Conservation (phyloP, 2,797 vertebrate genomes). For the Neosilurus hyrtlii region DNA sequence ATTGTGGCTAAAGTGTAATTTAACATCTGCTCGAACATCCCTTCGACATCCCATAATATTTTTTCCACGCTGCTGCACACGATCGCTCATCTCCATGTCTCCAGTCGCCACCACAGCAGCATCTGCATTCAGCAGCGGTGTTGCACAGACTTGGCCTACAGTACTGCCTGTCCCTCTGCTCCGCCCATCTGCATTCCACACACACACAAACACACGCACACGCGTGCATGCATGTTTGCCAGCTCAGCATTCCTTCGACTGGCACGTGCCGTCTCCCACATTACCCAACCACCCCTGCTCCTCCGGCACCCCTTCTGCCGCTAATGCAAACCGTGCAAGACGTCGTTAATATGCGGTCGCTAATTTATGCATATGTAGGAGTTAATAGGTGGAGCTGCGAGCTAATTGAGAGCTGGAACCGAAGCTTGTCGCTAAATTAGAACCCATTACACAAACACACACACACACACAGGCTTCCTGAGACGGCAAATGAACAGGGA, state of each 20-base stretch:
- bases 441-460: constrained; percentile 66
- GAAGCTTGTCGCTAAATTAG: constrained; percentile 67
- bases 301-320: constrained; percentile 47
- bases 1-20: not conserved
- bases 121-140: constrained; percentile 47
- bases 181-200: constrained; percentile 56
- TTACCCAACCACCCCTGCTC: constrained; percentile 10
- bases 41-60: constrained; percentile 26
- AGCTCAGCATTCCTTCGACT: constrained; percentile 17
- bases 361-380: constrained; percentile 66
- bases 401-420: constrained; percentile 71
- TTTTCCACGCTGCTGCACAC: constrained; percentile 16
- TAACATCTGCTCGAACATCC: constrained; percentile 70
- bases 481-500: constrained; percentile 46
- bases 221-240: constrained; percentile 13
- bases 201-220: constrained; percentile 31
- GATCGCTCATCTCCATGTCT: not conserved
- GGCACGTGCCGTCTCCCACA: not conserved
- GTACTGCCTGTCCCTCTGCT: constrained; percentile 67
- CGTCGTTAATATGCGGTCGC: constrained; percentile 61
- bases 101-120: constrained; percentile 19
- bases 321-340: constrained; percentile 59
- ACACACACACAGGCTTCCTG: not conserved
- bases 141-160: constrained; percentile 56
- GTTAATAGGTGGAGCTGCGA: constrained; percentile 71